Percentiles rank a stretch among this genome's conserved stretches.
These are phyloP conservation scores for Perca flavescens DNA, from an alignment of 2,113 vertebrate species.

Conservation along the genomic window DNA sequence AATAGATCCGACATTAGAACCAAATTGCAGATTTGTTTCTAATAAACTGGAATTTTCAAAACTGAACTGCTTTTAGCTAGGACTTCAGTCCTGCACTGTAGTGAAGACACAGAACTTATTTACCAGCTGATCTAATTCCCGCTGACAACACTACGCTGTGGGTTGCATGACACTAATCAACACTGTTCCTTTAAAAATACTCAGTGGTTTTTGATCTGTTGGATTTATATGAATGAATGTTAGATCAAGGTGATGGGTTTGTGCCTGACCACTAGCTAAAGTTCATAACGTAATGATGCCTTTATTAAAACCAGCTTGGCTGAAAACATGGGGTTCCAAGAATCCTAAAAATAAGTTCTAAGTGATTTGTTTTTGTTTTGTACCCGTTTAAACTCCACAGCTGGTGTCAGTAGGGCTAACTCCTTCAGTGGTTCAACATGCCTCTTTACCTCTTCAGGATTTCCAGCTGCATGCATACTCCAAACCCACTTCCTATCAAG, in stretches of 20 bases:
- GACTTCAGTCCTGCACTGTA: neutral
- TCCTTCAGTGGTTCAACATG: neutral
- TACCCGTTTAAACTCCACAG: conserved; percentile 8
- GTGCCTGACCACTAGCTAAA: conserved; percentile 30
- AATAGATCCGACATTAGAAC: conserved; percentile 12
- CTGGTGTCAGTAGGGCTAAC: conserved; percentile 25
- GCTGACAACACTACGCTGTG: neutral
- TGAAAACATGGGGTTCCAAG: neutral
- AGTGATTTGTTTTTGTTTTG: conserved; percentile 18
- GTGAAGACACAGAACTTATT: too few relatives aligned
- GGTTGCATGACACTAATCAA: neutral
- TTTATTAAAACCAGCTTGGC: conserved; percentile 48
- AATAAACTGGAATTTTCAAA: neutral
- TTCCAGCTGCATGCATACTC: conserved; percentile 32
- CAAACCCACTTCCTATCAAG: conserved; percentile 4
- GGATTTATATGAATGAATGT: conserved; percentile 48
- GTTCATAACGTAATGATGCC: conserved; percentile 47
- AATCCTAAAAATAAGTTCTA: neutral
- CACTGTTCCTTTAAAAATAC: neutral
- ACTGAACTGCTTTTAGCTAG: neutral
- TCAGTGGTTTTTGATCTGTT: conserved; percentile 21
- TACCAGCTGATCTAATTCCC: neutral
- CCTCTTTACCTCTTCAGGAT: conserved; percentile 14
- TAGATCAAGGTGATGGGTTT: conserved; percentile 27
- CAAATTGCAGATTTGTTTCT: neutral